These are phyloP conservation scores for Sebastes glaucus DNA, from an alignment of 2,797 vertebrate genomes.

Conservation along the genomic window DNA sequence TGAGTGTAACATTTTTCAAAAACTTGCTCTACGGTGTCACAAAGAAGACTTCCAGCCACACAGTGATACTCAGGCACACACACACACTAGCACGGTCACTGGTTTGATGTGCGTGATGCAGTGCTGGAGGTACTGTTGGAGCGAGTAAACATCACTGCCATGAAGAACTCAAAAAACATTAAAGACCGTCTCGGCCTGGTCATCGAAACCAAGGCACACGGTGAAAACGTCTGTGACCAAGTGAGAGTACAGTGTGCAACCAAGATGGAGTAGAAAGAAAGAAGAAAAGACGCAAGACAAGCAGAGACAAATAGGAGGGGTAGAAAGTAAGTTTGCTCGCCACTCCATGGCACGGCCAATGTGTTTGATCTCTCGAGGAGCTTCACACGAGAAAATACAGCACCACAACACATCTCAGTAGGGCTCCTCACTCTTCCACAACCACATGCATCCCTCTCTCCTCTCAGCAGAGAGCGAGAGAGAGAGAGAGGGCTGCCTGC, in stretches of 20 bases:
- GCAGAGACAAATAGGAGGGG: constrained; percentile 19
- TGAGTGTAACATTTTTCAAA: constrained; percentile 39
- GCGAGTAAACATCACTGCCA: constrained; percentile 40
- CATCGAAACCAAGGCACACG: constrained; percentile 2
- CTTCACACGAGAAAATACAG: constrained; percentile 37
- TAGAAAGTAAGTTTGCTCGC: constrained; percentile 8
- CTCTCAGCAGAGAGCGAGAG: constrained; percentile 29
- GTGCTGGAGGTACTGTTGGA: constrained; percentile 27
- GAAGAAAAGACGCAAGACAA: background rate
- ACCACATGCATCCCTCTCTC: constrained; percentile 11
- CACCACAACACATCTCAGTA: constrained; percentile 36
- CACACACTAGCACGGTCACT: background rate
- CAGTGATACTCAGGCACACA: constrained; percentile 17
- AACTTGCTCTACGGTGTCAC: constrained; percentile 41
- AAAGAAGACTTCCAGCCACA: constrained; percentile 31
- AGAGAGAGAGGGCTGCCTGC: background rate
- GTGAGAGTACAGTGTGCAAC: background rate
- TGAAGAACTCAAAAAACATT: constrained; percentile 31
- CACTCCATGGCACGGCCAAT: constrained; percentile 14
- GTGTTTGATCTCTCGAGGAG: constrained; percentile 57
- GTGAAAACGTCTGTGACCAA: constrained; percentile 30
- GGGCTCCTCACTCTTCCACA: constrained; percentile 15
- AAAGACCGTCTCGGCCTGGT: constrained; percentile 32
- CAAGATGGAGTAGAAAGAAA: background rate
- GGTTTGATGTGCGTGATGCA: constrained; percentile 41